Evolutionary conservation across 2,113 vertebrate genomes (phyloP), one percentile per base, ranked within the genome.

Genomic region (Chroicocephalus ridibundus): DNA sequence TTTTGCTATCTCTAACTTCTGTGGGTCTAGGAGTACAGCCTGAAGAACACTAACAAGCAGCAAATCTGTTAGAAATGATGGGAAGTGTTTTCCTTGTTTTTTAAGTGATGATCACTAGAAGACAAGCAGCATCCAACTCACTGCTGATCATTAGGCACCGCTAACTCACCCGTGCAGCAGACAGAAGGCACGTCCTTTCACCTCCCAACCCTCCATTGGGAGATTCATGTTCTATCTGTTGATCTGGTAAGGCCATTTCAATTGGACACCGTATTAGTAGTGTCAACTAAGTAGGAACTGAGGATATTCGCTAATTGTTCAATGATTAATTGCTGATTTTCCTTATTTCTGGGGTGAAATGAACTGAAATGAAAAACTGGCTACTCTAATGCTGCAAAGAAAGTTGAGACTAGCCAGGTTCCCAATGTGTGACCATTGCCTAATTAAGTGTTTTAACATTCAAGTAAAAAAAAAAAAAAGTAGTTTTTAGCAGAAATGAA

Each of bases 401-500:
- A 96, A 83, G 40, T 64, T 80, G 80, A 61, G 74, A 77, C 14
- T 76, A 80, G 34, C 49, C 89, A 88, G 52, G 83, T 55, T 80
- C 49, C 44, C 82, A 90, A n/a, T 4, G 15, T 38, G 19, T 46
- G 46, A 83, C 46, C 46, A 68, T 51, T 66, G 51, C 76, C 66
- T 90, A 69, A 87, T 49, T 52, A 85, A 47, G 54, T 64, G 92
- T 51, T 44, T 91, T 60, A 93, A 86, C 21, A 82, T 86, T 94
- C 90, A 93, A 82, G 83, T 95, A 46, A 52, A 52, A 55, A 65
- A 44, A 68, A 44, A 74, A 90, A 62, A 34, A 25, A 78, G 58
- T 69, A 42, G 21, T 68, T 95, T 90, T 95, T 74, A 96, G 86
- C 61, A 95, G 88, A 78, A 75, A 94, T 91, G 49, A 89, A 91